Conservation (phyloP, 1,140 invertebrate species). For the Scaptomyza hsui region DNA sequence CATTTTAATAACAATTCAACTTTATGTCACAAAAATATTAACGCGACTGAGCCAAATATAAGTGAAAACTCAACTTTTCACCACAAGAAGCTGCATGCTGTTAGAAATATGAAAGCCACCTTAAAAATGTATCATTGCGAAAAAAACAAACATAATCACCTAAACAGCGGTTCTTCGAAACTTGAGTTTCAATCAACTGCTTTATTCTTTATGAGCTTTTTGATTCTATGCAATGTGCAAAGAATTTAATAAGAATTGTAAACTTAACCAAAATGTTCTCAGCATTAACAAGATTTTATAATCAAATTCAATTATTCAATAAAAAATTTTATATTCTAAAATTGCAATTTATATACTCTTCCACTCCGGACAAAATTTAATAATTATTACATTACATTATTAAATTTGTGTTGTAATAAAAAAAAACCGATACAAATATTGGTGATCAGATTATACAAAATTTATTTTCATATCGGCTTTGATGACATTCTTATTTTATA, state of each 20-base stretch:
- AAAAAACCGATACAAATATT: no score
- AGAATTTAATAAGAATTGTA: no score
- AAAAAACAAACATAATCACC: not conserved
- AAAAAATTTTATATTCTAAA: no score
- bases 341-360: no score
- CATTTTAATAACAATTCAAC: not conserved
- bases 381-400: no score
- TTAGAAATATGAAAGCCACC: not conserved
- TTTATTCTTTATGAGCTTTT: not conserved
- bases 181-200: not conserved
- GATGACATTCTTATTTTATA: slow-evolving; percentile 32
- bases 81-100: not conserved
- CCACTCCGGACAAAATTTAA: no score
- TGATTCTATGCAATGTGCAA: not conserved
- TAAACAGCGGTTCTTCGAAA: not conserved
- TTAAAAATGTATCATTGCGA: not conserved
- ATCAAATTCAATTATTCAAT: no score
- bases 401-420: no score
- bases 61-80: not conserved
- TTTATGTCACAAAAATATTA: not conserved
- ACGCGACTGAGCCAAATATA: not conserved
- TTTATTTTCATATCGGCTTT: slow-evolving; percentile 1
- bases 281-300: no score
- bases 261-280: no score
- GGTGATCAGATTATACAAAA: not conserved